Percentiles rank a stretch among this genome's conserved stretches.
These are phyloP conservation scores for Aurelia aurita complex sp. Pacific DNA, from an alignment of 30 jellyfish, hydroid and myxozoan genomes.

Conservation along the genomic window DNA sequence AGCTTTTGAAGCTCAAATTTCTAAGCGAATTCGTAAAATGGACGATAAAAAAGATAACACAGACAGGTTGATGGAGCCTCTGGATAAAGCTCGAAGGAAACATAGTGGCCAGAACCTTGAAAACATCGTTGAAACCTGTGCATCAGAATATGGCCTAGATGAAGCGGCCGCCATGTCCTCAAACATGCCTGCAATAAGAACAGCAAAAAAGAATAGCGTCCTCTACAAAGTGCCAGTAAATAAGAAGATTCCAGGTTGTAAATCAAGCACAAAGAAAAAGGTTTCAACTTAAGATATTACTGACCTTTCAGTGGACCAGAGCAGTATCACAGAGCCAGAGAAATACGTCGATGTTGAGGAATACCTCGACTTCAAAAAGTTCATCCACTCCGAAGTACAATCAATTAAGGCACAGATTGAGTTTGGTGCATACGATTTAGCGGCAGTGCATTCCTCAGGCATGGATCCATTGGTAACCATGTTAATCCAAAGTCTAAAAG, in stretches of 20 bases:
- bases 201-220: too few relatives aligned
- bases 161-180: too few relatives aligned
- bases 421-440: background rate
- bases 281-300: constrained; percentile 10
- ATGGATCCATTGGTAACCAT: background rate
- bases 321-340: background rate
- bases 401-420: background rate
- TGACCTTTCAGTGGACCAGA: constrained; percentile 17
- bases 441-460: background rate
- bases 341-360: background rate
- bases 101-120: too few relatives aligned
- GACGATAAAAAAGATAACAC: too few relatives aligned
- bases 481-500: constrained; percentile 5
- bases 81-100: too few relatives aligned
- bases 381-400: constrained; percentile 12
- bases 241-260: background rate
- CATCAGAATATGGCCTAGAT: too few relatives aligned
- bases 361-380: constrained; percentile 10
- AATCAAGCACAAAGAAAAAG: background rate
- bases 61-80: too few relatives aligned
- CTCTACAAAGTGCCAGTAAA: background rate
- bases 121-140: too few relatives aligned
- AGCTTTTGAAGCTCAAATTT: too few relatives aligned
- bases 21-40: too few relatives aligned
- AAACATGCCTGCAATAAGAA: too few relatives aligned